Percentiles rank a stretch among this genome's conserved stretches.
Evolutionary conservation across 1,140 invertebrate genomes (phyloP).

Genomic region (Sminthurides bifidus): DNA sequence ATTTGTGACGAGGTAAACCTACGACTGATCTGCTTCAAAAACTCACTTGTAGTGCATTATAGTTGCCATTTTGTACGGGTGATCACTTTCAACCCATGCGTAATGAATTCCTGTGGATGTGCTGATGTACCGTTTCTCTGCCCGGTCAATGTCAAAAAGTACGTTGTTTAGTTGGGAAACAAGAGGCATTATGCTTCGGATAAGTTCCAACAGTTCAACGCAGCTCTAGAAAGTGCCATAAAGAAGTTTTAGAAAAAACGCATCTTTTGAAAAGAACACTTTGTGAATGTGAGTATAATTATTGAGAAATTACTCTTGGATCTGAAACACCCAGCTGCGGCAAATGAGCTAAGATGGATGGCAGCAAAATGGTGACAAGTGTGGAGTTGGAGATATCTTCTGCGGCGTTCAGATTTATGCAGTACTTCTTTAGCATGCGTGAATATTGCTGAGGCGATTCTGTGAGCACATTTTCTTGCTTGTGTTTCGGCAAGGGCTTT

Average conservation of each 20-base stretch:
- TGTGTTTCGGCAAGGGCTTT: slow-evolving; percentile 55
- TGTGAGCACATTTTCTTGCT: slow-evolving; percentile 55
- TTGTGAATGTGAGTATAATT: background rate
- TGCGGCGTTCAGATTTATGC: slow-evolving; percentile 30
- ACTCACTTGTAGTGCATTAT: slow-evolving; percentile 69
- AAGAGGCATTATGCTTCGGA: slow-evolving; percentile 81
- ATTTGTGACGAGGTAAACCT: too few species aligned
- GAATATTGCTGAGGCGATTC: slow-evolving; percentile 20
- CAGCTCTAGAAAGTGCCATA: slow-evolving; percentile 52
- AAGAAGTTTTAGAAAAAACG: background rate
- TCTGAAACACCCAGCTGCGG: slow-evolving; percentile 66
- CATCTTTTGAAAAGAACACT: too few species aligned
- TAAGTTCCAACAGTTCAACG: slow-evolving; percentile 75
- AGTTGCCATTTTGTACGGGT: slow-evolving; percentile 85
- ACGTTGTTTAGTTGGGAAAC: slow-evolving; percentile 67
- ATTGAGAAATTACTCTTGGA: slow-evolving; percentile 50
- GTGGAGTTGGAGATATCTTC: slow-evolving; percentile 24
- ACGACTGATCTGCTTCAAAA: background rate
- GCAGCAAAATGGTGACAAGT: slow-evolving; percentile 62
- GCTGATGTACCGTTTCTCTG: too few species aligned
- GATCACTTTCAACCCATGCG: slow-evolving; percentile 86
- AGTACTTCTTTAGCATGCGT: slow-evolving; percentile 22
- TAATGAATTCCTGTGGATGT: slow-evolving; percentile 52
- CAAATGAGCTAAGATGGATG: slow-evolving; percentile 65
- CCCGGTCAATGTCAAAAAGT: too few species aligned